Evolutionary conservation across 2,888 invertebrate genomes (phyloP).

Genomic region (Sesamia inferens): DNA sequence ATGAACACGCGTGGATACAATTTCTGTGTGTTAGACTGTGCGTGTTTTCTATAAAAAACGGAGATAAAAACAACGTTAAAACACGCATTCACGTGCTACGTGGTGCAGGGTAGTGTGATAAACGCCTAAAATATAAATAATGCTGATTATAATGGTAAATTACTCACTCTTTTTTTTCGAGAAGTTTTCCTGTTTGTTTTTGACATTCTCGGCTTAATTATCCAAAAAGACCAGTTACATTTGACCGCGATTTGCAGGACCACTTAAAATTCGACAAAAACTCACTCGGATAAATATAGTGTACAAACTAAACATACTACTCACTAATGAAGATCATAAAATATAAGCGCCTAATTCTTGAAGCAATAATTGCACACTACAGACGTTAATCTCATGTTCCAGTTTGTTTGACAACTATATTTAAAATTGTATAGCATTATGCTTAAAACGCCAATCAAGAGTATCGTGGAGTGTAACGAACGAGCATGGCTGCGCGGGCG

Average conservation of each 20-base stretch:
- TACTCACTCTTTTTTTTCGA: background rate
- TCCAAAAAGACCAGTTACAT: constrained; percentile 5
- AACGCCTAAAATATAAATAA: constrained; percentile 8
- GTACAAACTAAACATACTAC: constrained; percentile 14
- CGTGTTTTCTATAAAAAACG: too few relatives aligned
- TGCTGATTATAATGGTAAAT: background rate
- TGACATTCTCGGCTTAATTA: background rate
- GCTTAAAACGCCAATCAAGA: constrained; percentile 72
- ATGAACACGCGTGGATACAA: too few relatives aligned
- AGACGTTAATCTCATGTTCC: constrained; percentile 55
- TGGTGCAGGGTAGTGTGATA: too few relatives aligned
- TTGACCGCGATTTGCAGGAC: constrained; percentile 25
- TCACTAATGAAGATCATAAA: constrained; percentile 45
- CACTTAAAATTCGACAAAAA: constrained; percentile 39
- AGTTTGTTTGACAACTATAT: constrained; percentile 65
- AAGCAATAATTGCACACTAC: constrained; percentile 54
- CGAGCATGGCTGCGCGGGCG: constrained; percentile 42
- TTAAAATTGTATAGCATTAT: constrained; percentile 65
- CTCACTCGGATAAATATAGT: constrained; percentile 5
- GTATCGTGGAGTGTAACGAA: constrained; percentile 60
- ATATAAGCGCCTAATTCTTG: constrained; percentile 51
- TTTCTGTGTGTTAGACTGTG: too few relatives aligned
- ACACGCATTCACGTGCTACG: too few relatives aligned
- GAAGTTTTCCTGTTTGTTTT: background rate
- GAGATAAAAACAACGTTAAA: too few relatives aligned